Evolutionary conservation across 2,888 invertebrate species (phyloP), one percentile per base, ranked within the genome.

Genomic region (Drosophila paramelanica): DNA sequence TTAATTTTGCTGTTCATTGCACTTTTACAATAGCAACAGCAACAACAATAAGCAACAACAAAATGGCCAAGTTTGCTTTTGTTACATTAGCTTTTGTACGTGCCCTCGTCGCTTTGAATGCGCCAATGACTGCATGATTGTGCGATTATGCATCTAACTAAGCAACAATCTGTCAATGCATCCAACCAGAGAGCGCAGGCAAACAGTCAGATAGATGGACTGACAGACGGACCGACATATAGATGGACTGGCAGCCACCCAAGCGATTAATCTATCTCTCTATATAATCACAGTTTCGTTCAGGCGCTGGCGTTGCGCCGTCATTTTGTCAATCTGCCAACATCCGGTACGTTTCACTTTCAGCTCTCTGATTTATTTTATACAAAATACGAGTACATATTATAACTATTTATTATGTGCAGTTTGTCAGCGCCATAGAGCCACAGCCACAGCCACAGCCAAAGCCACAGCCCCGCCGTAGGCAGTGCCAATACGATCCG

Each of bases 321-420:
- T 67, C 74, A 68, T 74, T 82, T 83, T 85, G 89, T 89, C 89
- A 87, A 87, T 87, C 79, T 73, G 45, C 56, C 72, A 74, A 88
- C 87, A 89, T 85, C 85, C 85, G 85, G 89, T 89, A 76, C 86
- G 88, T 84, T 85, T 85, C 88, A 88, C 85, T 85, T 85, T 86
- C 78, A 73, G 74, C 85, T 73, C 85, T 73, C 71, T 81, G 85
- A 87, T 87, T 87, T 87, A 81, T 84, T 79, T 81, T 67, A 78
- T 73, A 81, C 76, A 78, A 78, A 79, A 73, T 55, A 67, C 73
- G 61, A 61, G 42, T 70, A 82, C 50, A 76, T 53, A 71, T 69
- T 79, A 81, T 69, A 77, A 78, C 83, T 81, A 81, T 82, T 87
- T 87, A 82, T 84, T 81, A 87, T 87, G 79, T 82, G 87, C 87